Conservation (phyloP, 37 sponge, comb jelly and placozoan genomes). For the Spongilla lacustris region DNA sequence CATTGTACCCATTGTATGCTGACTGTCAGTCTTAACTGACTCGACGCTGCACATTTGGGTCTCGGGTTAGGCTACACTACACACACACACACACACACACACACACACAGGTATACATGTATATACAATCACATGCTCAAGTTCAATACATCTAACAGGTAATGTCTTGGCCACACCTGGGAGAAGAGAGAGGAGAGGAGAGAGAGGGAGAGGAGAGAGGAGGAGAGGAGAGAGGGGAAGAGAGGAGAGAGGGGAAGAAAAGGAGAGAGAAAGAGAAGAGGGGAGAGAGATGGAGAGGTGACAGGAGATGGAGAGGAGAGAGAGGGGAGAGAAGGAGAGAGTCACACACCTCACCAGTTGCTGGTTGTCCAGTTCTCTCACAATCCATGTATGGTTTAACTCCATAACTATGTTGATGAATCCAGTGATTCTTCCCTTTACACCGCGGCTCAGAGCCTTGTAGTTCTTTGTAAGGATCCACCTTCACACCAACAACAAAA, state of each 20-base stretch:
- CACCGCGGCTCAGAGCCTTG: slow-evolving; percentile 87
- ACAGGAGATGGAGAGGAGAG: neutral
- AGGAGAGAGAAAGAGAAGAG: neutral
- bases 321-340: neutral
- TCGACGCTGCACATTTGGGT: neutral
- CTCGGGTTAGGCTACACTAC: neutral
- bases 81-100: neutral
- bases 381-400: slow-evolving; percentile 92
- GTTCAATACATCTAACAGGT: neutral
- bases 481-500: slow-evolving; percentile 29
- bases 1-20: neutral
- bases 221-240: no score
- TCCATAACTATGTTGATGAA: slow-evolving; percentile 96
- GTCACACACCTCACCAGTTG: slow-evolving; percentile 1
- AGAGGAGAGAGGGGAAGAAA: neutral
- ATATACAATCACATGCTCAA: slow-evolving; percentile 1
- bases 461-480: slow-evolving; percentile 98
- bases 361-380: slow-evolving; percentile 51
- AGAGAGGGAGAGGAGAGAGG: neutral
- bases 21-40: slow-evolving; percentile 1
- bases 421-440: slow-evolving; percentile 85
- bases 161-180: neutral
- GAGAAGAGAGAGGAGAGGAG: neutral
- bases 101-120: neutral
- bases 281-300: neutral